Conservation (phyloP, 2,113 vertebrate species). For the Hyla sarda region DNA sequence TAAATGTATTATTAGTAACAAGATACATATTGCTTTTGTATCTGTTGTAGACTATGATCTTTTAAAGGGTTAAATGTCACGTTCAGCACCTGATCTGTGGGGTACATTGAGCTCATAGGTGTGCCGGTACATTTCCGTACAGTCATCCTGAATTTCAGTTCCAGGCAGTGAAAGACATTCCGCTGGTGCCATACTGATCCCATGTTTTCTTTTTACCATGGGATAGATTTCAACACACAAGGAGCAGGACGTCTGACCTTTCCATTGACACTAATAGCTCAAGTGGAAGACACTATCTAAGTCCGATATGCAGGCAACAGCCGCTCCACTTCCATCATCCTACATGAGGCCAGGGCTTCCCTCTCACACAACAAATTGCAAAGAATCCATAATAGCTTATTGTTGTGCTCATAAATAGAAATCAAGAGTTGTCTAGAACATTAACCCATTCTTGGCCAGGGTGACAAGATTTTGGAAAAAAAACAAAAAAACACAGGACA, state of each 20-base stretch:
- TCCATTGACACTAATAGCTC: slow-evolving; percentile 32
- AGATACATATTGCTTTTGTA: not conserved
- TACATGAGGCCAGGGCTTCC: slow-evolving; percentile 13
- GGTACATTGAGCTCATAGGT: not conserved
- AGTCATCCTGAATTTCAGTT: not conserved
- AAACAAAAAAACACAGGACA: no score
- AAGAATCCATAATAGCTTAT: not conserved
- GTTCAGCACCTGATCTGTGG: not conserved
- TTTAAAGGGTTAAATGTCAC: not conserved
- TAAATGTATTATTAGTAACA: not conserved
- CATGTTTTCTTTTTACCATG: slow-evolving; percentile 33
- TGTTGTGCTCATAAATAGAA: not conserved
- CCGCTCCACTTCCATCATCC: not conserved
- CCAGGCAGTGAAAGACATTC: slow-evolving; percentile 28
- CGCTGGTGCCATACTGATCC: not conserved
- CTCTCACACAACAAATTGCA: not conserved
- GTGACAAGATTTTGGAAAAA: not conserved
- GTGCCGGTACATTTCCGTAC: slow-evolving; percentile 27
- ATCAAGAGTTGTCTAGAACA: no score
- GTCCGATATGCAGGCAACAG: not conserved
- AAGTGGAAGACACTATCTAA: not conserved
- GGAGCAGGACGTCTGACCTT: slow-evolving; percentile 32
- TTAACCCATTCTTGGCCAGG: not conserved
- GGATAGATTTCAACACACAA: slow-evolving; percentile 6
- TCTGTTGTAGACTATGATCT: not conserved